Percentiles rank a stretch among this genome's conserved stretches.
Evolutionary conservation across 1,140 invertebrate species (phyloP).

Genomic region (Probaryconus sp.): DNA sequence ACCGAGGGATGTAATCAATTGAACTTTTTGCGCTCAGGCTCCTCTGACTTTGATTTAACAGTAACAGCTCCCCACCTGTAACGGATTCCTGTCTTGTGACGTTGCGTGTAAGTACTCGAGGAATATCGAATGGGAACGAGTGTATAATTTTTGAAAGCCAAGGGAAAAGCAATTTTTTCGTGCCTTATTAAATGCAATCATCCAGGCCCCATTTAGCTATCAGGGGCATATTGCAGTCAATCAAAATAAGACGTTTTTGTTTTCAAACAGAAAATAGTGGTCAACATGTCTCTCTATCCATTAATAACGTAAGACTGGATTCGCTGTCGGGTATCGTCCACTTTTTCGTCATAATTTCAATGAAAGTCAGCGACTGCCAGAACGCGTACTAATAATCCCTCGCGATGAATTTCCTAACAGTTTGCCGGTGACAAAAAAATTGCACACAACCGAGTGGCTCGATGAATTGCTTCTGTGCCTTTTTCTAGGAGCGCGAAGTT

Average conservation of each 20-base stretch:
- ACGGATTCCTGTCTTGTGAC: constrained; percentile 63
- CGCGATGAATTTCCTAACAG: constrained; percentile 39
- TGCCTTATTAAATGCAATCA: no score
- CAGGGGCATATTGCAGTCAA: background rate
- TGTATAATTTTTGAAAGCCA: constrained; percentile 8
- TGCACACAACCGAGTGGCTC: background rate
- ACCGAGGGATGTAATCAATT: constrained; percentile 66
- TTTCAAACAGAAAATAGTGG: background rate
- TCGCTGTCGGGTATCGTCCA: constrained; percentile 32
- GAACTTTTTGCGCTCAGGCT: constrained; percentile 60
- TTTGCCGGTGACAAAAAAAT: constrained; percentile 26
- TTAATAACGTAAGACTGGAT: constrained; percentile 33
- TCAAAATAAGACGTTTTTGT: background rate
- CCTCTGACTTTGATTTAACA: constrained; percentile 60
- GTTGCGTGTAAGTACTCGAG: constrained; percentile 41
- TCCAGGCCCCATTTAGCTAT: constrained; percentile 29
- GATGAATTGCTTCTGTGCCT: constrained; percentile 21
- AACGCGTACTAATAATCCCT: constrained; percentile 59
- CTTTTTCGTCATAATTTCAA: constrained; percentile 46
- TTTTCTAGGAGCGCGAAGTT: constrained; percentile 39
- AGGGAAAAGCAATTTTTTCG: constrained; percentile 5
- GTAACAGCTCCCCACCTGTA: constrained; percentile 58
- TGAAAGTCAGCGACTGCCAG: constrained; percentile 5
- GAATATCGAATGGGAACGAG: background rate
- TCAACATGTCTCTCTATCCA: constrained; percentile 23